Conservation (phyloP, 2,797 vertebrate genomes). For the Peromyscus attwateri region DNA sequence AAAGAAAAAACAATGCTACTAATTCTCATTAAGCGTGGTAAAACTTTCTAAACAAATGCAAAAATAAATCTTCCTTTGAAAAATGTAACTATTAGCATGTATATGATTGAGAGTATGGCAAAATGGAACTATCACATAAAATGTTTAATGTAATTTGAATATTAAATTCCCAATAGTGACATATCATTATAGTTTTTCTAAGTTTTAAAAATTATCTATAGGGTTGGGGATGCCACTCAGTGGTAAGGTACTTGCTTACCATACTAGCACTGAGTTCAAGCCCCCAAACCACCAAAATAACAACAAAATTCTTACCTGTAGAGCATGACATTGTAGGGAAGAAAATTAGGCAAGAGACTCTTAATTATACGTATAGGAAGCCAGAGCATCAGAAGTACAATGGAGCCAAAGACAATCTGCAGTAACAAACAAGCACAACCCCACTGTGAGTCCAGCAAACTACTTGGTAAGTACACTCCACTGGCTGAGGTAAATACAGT, state of each 20-base stretch:
- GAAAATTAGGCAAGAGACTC: constrained; percentile 93
- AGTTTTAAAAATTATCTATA: constrained; percentile 91
- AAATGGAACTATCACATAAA: constrained; percentile 55
- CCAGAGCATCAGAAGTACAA: constrained; percentile 98
- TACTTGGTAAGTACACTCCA: neutral
- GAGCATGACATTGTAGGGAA: constrained; percentile 98
- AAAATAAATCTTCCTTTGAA: constrained; percentile 50
- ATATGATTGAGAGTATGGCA: neutral
- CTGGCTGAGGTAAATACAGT: neutral
- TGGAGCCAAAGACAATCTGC: constrained; percentile 98
- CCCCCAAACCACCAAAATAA: neutral
- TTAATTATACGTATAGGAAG: constrained; percentile 97
- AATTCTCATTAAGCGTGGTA: neutral
- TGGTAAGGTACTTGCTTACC: neutral
- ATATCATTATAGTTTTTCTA: neutral
- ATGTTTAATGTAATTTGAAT: neutral
- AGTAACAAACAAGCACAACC: constrained; percentile 27
- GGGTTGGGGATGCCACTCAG: neutral
- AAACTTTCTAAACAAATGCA: neutral
- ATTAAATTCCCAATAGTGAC: neutral
- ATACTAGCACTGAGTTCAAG: neutral
- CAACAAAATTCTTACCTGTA: constrained; percentile 92
- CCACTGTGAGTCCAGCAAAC: neutral
- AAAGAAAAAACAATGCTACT: constrained; percentile 7
- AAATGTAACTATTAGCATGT: neutral